Base-by-base conservation (phyloP, 1,140 invertebrate genomes). In the Lepidostoma basale region DNA sequence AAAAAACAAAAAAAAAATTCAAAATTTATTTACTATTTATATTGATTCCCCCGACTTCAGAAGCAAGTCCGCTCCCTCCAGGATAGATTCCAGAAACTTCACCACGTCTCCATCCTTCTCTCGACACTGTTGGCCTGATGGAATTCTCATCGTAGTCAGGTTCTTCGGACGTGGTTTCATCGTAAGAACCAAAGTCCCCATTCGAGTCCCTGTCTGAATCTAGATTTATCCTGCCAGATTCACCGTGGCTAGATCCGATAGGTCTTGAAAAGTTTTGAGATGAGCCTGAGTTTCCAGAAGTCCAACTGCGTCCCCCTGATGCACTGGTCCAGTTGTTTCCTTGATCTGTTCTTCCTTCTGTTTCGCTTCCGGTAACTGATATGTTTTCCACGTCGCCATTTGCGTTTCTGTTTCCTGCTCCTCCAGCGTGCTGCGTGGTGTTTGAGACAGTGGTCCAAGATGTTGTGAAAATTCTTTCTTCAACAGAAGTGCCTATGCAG, bases 401-500 rank as follows among this genome's bases (percentile, higher is more conserved):
- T 10, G 30, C 1, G 26, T 33, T 33, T 22, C 14, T 22, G 1
- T 18, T 18, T 1, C 5, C 18, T 0, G 10, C 44, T 5, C 44
- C 44, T 30, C 52, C 52, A 3, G n/a, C n/a, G 52, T 18, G 1
- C 33, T n/a, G 5, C 9, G 14, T 36, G 28, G 14, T 36, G 8
- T 14, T 33, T 20, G 52, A 56, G 3, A 56, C 52, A 0, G 52
- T 56, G 0, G 26, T 33, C 52, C 52, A 56, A 8, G 52, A 36
- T 8, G 52, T 56, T 36, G 52, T 56, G 16, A 56, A 56, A 30
- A 22, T 36, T 9, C 52, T 56, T 1, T n/a, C 52, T 10, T 60
- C 58, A 14, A 42, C 23, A 8, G 33, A 6, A 36, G 40, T 3
- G 14, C 16, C 39, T 3, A 8, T 3, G 75, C 92, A 94, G 70